Percentiles rank a stretch among this genome's conserved stretches.
Conservation (phyloP, 1,140 invertebrate species). For the Tribolium madens region DNA sequence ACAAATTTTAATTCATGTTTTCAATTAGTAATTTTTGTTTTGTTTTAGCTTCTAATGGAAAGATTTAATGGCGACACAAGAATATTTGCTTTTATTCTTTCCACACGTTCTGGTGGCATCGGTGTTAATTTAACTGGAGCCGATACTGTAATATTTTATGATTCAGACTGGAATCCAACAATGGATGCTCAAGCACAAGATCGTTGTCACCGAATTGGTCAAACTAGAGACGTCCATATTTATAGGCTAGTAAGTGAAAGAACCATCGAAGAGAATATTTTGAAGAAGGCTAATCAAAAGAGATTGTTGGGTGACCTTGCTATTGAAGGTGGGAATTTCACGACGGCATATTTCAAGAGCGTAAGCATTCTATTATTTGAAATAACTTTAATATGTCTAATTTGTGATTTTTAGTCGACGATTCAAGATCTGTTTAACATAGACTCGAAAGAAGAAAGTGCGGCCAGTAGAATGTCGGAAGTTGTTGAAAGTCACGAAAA, state of each 20-base stretch:
- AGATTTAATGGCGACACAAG: constrained; percentile 95
- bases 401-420: constrained; percentile 75
- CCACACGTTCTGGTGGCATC: constrained; percentile 97
- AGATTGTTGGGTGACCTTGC: constrained; percentile 95
- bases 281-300: constrained; percentile 99
- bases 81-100: constrained; percentile 98
- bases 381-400: not conserved
- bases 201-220: constrained; percentile 98
- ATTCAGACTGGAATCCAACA: constrained; percentile 99
- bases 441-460: constrained; percentile 73
- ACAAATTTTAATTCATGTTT: constrained; percentile 2
- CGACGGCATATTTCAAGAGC: constrained; percentile 96
- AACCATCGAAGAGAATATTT: constrained; percentile 99
- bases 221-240: constrained; percentile 99
- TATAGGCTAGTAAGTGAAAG: constrained; percentile 95
- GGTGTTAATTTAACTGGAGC: constrained; percentile 99
- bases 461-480: constrained; percentile 73
- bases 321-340: constrained; percentile 99
- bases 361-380: constrained; percentile 69
- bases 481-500: constrained; percentile 68
- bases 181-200: constrained; percentile 99
- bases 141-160: constrained; percentile 99
- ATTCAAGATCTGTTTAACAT: constrained; percentile 94
- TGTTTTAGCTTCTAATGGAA: constrained; percentile 89
- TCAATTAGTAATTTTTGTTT: constrained; percentile 2